A percentile compares a stretch with the other conserved stretches of the same genome.
These are phyloP conservation scores for Drosophila kepulauana DNA, from an alignment of 1,140 invertebrate species.

Conservation along the genomic window DNA sequence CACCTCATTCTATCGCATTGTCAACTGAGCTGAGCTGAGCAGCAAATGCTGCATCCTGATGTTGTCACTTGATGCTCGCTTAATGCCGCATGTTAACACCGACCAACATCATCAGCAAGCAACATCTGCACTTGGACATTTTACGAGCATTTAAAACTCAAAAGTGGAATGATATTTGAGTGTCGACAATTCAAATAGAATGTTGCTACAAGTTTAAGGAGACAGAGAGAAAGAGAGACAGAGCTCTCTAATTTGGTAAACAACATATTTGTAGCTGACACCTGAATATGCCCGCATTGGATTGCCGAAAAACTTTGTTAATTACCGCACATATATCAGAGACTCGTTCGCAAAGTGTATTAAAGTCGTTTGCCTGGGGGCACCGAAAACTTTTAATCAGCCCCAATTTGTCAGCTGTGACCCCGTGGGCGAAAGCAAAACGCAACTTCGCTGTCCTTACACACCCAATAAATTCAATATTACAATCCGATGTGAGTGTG, in stretches of 20 bases:
- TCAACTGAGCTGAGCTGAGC: constrained; percentile 8
- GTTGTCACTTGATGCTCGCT: constrained; percentile 67
- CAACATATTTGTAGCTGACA: constrained; percentile 23
- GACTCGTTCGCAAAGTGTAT: background rate
- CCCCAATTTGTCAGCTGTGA: constrained; percentile 39
- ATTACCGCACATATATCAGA: constrained; percentile 32
- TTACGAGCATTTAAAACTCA: constrained; percentile 53
- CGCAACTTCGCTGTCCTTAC: background rate
- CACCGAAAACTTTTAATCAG: constrained; percentile 43
- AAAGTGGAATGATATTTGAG: background rate
- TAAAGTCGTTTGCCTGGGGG: constrained; percentile 11
- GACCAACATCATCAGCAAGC: constrained; percentile 35
- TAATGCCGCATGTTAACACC: constrained; percentile 66
- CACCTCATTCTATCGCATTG: constrained; percentile 32
- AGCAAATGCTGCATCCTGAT: constrained; percentile 3
- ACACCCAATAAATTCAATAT: constrained; percentile 51
- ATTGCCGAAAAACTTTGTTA: constrained; percentile 43
- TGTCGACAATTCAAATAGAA: constrained; percentile 41
- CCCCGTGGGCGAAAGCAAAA: background rate
- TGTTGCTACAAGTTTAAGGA: constrained; percentile 22
- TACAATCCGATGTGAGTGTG: background rate
- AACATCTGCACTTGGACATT: constrained; percentile 48
- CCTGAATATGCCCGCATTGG: constrained; percentile 22
- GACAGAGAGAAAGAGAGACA: constrained; percentile 3
- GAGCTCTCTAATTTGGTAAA: constrained; percentile 38